These are phyloP conservation scores for Panopea generosa DNA, from an alignment of 2,888 invertebrate species.

Conservation along the genomic window DNA sequence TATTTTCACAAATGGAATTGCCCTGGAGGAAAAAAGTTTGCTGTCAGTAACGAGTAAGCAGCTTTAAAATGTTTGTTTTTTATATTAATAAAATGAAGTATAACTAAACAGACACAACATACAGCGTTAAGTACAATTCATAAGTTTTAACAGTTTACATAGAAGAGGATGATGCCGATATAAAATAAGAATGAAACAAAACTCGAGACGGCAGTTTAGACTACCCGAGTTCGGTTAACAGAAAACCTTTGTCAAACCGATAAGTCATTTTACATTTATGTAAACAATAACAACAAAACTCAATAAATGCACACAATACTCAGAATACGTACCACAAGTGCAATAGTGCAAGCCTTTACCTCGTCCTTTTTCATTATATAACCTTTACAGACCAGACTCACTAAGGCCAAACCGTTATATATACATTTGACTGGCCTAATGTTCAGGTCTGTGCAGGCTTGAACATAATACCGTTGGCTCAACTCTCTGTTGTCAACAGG, in stretches of 20 bases:
- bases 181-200: no score
- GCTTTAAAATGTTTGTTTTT: no score
- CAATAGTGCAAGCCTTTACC: conserved; percentile 69
- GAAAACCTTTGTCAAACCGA: no score
- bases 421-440: conserved; percentile 62
- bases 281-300: neutral
- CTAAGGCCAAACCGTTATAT: conserved; percentile 55
- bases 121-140: no score
- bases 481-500: conserved; percentile 35
- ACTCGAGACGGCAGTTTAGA: no score
- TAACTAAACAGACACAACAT: no score
- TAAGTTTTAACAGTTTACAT: no score
- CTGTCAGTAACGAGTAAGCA: no score
- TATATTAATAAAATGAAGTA: no score
- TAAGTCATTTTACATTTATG: no score
- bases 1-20: conserved; percentile 56
- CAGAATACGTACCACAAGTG: conserved; percentile 57
- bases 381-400: conserved; percentile 54
- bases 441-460: conserved; percentile 62
- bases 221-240: neutral
- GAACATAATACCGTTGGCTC: conserved; percentile 61
- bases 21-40: conserved; percentile 43
- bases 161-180: no score
- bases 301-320: neutral
- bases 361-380: conserved; percentile 53